Conservation (phyloP, 2,797 vertebrate genomes). For the Hozukius guyotensis region DNA sequence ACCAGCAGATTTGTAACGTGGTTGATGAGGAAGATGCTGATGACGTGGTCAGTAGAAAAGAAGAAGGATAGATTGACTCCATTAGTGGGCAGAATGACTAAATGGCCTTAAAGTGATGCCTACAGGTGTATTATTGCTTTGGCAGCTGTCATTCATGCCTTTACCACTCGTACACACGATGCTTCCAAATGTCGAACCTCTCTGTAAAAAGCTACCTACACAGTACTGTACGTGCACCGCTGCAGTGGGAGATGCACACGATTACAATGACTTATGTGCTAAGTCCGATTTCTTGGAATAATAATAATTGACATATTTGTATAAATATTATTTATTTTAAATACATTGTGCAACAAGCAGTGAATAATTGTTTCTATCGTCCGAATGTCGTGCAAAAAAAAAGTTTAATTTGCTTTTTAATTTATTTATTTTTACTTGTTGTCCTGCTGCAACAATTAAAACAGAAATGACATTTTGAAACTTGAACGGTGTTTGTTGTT, state of each 20-base stretch:
- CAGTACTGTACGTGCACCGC: conserved; percentile 49
- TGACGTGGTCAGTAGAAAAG: not conserved
- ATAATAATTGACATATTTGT: conserved; percentile 47
- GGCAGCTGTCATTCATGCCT: conserved; percentile 48
- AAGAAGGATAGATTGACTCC: not conserved
- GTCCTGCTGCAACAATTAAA: conserved; percentile 49
- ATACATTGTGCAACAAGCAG: conserved; percentile 12
- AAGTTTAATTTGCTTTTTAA: conserved; percentile 7
- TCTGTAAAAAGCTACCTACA: conserved; percentile 31
- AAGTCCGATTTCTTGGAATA: conserved; percentile 27
- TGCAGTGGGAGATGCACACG: conserved; percentile 36
- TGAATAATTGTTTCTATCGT: conserved; percentile 21
- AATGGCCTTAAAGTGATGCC: conserved; percentile 31
- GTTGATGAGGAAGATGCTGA: not conserved
- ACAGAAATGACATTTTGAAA: not conserved
- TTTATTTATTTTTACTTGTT: conserved; percentile 18
- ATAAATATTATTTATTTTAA: conserved; percentile 49
- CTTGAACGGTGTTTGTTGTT: not conserved
- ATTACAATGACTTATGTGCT: conserved; percentile 20
- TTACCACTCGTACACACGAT: conserved; percentile 29
- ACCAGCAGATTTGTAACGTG: conserved; percentile 14
- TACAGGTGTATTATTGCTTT: conserved; percentile 23
- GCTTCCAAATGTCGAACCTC: conserved; percentile 42
- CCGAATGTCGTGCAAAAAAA: not conserved
- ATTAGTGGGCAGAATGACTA: not conserved